Conservation (phyloP, 1,140 invertebrate genomes). For the Littorina saxatilis region DNA sequence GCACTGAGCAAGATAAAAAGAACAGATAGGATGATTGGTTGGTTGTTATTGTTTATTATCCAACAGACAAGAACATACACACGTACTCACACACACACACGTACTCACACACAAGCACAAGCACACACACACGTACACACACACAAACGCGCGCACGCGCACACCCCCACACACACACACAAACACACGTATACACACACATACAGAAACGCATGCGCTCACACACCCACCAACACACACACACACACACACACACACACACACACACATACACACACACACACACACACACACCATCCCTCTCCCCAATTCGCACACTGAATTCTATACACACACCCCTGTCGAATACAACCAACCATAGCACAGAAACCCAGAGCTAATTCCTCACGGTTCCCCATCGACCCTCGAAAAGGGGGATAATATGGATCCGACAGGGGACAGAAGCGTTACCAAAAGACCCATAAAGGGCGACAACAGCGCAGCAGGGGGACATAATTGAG, state of each 20-base stretch:
- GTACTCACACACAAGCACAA: too few species aligned
- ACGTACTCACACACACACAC: too few species aligned
- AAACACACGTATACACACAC: too few species aligned
- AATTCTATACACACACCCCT: not conserved
- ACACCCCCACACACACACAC: too few species aligned
- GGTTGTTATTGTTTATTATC: too few species aligned
- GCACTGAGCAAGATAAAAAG: too few species aligned
- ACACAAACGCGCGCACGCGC: too few species aligned
- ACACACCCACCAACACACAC: slow-evolving; percentile 2
- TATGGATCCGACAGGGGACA: not conserved
- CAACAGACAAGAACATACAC: too few species aligned
- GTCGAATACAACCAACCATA: not conserved
- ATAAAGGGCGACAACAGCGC: not conserved
- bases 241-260: not conserved
- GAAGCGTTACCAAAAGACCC: not conserved
- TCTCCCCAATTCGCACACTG: not conserved
- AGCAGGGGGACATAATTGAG: slow-evolving; percentile 12
- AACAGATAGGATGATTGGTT: too few species aligned
- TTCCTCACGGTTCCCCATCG: not conserved
- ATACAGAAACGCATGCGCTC: too few species aligned
- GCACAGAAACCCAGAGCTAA: not conserved
- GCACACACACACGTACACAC: too few species aligned
- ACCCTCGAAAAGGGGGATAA: not conserved
- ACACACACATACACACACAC: not conserved
- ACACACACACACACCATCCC: not conserved